Evolutionary conservation across 2,888 invertebrate species (phyloP).

Genomic region (Escarpia spicata): DNA sequence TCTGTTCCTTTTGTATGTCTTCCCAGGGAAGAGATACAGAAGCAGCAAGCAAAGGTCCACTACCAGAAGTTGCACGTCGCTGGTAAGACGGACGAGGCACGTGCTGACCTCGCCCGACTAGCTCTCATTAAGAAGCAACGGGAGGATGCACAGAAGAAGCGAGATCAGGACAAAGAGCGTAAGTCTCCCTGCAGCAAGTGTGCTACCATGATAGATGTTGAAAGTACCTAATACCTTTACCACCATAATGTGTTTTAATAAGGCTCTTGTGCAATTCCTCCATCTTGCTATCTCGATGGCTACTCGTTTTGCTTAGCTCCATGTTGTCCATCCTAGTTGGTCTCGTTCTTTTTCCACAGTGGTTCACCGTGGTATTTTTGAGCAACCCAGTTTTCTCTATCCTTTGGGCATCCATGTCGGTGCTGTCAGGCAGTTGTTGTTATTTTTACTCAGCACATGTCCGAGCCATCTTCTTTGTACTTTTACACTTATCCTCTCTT

Average conservation of each 20-base stretch:
- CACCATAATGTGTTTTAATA: background rate
- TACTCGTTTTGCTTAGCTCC: too few species aligned
- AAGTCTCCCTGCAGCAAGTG: conserved; percentile 23
- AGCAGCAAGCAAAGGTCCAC: conserved; percentile 86
- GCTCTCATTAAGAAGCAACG: conserved; percentile 94
- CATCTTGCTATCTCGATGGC: too few species aligned
- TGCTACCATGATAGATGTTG: background rate
- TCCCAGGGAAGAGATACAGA: conserved; percentile 87
- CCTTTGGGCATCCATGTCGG: too few species aligned
- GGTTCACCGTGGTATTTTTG: too few species aligned
- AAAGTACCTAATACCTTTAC: background rate
- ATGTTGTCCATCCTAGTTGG: too few species aligned
- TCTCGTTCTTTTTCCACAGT: too few species aligned
- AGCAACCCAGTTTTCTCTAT: too few species aligned
- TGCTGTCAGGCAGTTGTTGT: too few species aligned
- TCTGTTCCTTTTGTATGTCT: background rate
- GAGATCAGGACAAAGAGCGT: conserved; percentile 84
- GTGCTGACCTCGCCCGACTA: conserved; percentile 91
- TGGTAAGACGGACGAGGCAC: conserved; percentile 95
- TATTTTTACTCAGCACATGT: too few species aligned
- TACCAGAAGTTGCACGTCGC: conserved; percentile 93
- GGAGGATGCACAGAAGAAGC: conserved; percentile 91
- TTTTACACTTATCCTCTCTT: too few species aligned
- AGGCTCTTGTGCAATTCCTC: background rate
- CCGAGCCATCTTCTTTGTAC: too few species aligned